Base-by-base conservation (phyloP, 1,140 invertebrate genomes). In the Bathynomus jamesi region DNA sequence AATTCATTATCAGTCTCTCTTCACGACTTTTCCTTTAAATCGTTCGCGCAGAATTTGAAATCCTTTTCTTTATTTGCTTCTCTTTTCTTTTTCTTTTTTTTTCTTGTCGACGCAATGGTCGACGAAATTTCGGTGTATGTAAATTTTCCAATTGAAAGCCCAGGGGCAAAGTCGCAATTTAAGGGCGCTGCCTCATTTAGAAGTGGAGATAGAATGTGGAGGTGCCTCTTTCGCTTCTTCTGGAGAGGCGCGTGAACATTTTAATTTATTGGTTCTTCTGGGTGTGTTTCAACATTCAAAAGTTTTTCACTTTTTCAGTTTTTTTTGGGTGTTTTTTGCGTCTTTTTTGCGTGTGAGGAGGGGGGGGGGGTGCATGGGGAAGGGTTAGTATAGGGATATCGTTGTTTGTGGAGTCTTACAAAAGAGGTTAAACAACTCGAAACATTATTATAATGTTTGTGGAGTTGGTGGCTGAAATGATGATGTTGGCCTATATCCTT, bases 81-180 rank as follows among this genome's bases (percentile, higher is more conserved):
- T 53, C 21, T 53, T 53, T 53, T 53, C 40, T 40, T 40, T 40
- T 40, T 40, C 17, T 40, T 53, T 53, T 3, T 3, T 11, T 53
- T 21, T 8, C 17, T 53, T 53, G 40, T 53, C 40, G 40, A 21
- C 40, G 40, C 40, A 53, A 53, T 53, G 40, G 40, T 21, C 40
- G 40, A 53, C 40, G 40, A 53, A 53, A 53, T 53, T 53, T 53
- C 40, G 40, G 40, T 53, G 40, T 53, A 53, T 53, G 40, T 53
- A 53, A 53, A 53, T 53, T 53, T 53, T 53, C 40, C 40, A 53
- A 53, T 53, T 53, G 40, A 53, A 53, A 53, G 40, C 40, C 40
- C 40, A 53, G 40, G 40, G 40, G 40, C 40, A 53, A 53, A 53
- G 40, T 53, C 40, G 40, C 40, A 53, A 53, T 53, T 53, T 53